These are phyloP conservation scores for Troides helena DNA, from an alignment of 2,888 invertebrate species.

Conservation along the genomic window DNA sequence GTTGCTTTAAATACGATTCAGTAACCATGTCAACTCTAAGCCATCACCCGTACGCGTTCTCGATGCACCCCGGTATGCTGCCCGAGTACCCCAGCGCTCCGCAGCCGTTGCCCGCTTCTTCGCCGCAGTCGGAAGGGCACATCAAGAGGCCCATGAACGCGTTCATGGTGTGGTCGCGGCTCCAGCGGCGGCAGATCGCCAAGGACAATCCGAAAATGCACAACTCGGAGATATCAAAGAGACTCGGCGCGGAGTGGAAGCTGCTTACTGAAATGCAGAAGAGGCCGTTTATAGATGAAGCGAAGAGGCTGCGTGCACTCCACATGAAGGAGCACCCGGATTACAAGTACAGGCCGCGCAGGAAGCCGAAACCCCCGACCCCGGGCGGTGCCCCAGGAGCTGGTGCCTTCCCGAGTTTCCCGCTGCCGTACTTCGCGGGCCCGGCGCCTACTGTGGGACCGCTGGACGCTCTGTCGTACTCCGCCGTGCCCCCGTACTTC, in stretches of 20 bases:
- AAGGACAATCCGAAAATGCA: slow-evolving; percentile 97
- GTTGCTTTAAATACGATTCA: slow-evolving; percentile 37
- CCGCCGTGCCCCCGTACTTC: slow-evolving; percentile 87
- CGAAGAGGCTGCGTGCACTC: slow-evolving; percentile 90
- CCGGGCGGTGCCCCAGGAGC: slow-evolving; percentile 70
- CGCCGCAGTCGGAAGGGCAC: slow-evolving; percentile 84
- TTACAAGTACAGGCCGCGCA: slow-evolving; percentile 92
- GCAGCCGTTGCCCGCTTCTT: slow-evolving; percentile 70
- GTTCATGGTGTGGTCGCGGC: slow-evolving; percentile 98
- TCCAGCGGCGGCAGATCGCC: slow-evolving; percentile 95
- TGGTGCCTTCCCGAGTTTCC: slow-evolving; percentile 83
- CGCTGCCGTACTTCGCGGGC: slow-evolving; percentile 83
- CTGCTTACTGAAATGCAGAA: slow-evolving; percentile 91
- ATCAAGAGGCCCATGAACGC: slow-evolving; percentile 99
- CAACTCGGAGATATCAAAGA: slow-evolving; percentile 93
- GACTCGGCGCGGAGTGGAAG: slow-evolving; percentile 97
- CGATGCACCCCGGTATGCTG: slow-evolving; percentile 75
- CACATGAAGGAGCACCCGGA: slow-evolving; percentile 96
- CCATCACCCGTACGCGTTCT: slow-evolving; percentile 78
- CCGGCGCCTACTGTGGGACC: slow-evolving; percentile 79
- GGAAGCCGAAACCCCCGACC: slow-evolving; percentile 89
- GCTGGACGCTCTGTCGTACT: slow-evolving; percentile 82
- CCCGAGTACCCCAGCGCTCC: slow-evolving; percentile 69
- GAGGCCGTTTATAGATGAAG: slow-evolving; percentile 96
- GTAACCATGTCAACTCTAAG: slow-evolving; percentile 71